Base-by-base conservation (phyloP, 1,140 invertebrate species). In the Batillaria attramentaria region DNA sequence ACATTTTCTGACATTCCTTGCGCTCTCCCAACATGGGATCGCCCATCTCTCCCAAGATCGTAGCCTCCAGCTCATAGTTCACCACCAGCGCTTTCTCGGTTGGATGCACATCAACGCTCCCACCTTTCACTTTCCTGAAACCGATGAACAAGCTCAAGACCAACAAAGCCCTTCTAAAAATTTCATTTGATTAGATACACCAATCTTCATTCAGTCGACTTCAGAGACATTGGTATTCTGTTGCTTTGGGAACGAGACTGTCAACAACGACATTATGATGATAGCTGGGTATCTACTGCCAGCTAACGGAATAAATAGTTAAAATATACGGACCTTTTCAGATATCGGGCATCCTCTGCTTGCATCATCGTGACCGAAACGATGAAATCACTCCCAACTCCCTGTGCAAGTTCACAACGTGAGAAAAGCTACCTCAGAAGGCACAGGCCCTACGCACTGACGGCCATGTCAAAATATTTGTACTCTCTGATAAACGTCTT, bases 61-160 rank as follows among this genome's bases (percentile, higher is more conserved):
- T 94, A 41, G 96, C 96, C 89, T 97, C 95, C 42, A 97, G 91
- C 90, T 96, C 95, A 92, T 97, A 98, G 91, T 96, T 96, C 33
- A 98, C 94, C 70, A 98, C 94, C n/a, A 98, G 89, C 50, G 96
- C 96, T 88, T 96, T 95, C 87, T 97, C 95, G 75, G 95, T 95
- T 28, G 97, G 96, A 93, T 98, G 97, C 6, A 96, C 96, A 92
- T 97, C 96, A 80, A 98, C 93, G 66, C 93, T 94, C 13, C 96
- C 95, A 70, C 95, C 95, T 92, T 95, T 94, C 60, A 96, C 94
- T 90, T 95, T 95, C 84, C 95, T 96, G 83, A 10, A 76, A 84
- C 39, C 10, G 46, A 50, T 10, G 46, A 50, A 50, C 46, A 50
- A 50, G 46, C 10, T 13, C 46, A 50, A 50, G 46, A 50, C 10